Evolutionary conservation across 64 coral and sea anemone species (phyloP), one percentile per base, ranked within the genome.

Genomic region (Dendronephthya gigantea): DNA sequence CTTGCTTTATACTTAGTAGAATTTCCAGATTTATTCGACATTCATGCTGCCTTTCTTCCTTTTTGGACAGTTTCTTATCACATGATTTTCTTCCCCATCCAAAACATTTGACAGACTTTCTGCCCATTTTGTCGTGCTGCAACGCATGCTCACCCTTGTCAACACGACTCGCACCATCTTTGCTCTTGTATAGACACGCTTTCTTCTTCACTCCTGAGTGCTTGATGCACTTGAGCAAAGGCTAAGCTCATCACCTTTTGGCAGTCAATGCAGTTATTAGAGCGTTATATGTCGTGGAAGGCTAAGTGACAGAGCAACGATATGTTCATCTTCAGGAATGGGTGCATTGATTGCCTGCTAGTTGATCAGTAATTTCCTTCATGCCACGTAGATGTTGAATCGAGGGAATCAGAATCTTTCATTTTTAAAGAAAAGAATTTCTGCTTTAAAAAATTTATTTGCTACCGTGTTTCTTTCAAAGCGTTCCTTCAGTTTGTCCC

Each of bases 1-100:
- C n/a, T 79, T 12, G 30, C 32, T 29, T 79, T 79, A 29, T 36
- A 33, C 29, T 79, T 79, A 12, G 6, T 6, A 6, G 6, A 66
- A 66, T 66, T 45, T 45, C 41, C 41, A 4, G 55, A 62, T 22
- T 22, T 62, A n/a, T 27, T 27, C 17, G 3, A 17, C 37, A 33
- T 33, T 33, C 72, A 33, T 34, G 36, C 36, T 34, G 25, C 1
- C 36, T 29, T 79, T 79, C 32, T 29, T 79, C 22, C 36, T 79
- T 9, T 79, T 0, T 4, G 72, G 72, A 79, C 72, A 79, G 36
- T 79, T 79, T 79, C 72, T 2, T 16, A 79, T 79, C 32, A 79
- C 30, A 79, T 79, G 29, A 34, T 79, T 79, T 79, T 76, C 69
- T 79, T 79, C 29, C 72, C 72, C 72, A 79, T 36, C 72, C 72